Conservation (phyloP, 2,888 invertebrate species). For the Pollenia angustigena region DNA sequence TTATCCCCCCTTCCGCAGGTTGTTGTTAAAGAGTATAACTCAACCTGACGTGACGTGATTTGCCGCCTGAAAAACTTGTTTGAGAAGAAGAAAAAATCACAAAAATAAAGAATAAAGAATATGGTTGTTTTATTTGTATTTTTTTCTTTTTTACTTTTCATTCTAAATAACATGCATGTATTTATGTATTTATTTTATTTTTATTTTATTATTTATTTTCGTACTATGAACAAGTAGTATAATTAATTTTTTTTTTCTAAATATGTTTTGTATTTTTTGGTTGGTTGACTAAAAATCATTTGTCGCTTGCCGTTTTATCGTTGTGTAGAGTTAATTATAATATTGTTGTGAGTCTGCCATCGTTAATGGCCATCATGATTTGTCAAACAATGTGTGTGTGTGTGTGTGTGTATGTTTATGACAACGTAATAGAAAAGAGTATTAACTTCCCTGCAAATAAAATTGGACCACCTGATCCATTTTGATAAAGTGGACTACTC, state of each 20-base stretch:
- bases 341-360: conserved; percentile 28
- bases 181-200: conserved; percentile 38
- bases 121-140: conserved; percentile 40
- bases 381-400: conserved; percentile 13
- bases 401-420: neutral
- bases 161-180: conserved; percentile 46
- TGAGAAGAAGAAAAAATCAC: conserved; percentile 21
- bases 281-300: conserved; percentile 55
- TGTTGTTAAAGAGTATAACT: conserved; percentile 63
- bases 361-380: conserved; percentile 60
- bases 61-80: conserved; percentile 73
- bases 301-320: conserved; percentile 56
- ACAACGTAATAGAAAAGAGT: neutral
- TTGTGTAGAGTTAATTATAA: conserved; percentile 56
- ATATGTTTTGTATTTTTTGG: conserved; percentile 36
- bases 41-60: conserved; percentile 71
- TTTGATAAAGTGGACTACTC: no score
- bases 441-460: no score
- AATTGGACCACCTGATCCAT: no score
- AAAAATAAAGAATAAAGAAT: conserved; percentile 4
- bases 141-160: conserved; percentile 42
- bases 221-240: conserved; percentile 44
- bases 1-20: neutral
- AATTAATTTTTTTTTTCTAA: conserved; percentile 1
- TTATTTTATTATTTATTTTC: conserved; percentile 27